These are phyloP conservation scores for Chloropsis hardwickii DNA, from an alignment of 2,113 vertebrate species.

Conservation along the genomic window DNA sequence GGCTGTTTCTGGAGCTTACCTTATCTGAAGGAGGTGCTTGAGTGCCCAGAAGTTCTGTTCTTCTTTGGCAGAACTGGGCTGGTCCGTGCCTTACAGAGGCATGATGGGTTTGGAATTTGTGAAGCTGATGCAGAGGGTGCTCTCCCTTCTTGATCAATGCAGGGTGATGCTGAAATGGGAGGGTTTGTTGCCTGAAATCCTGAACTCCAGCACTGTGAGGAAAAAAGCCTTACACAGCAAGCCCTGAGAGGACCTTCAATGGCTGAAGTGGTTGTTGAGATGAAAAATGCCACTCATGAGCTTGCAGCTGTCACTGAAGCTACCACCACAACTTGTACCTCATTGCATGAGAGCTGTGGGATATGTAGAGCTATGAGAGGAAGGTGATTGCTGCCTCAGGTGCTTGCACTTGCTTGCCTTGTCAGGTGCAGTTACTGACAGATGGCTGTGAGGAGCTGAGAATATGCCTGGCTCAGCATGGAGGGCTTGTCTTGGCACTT, in stretches of 20 bases:
- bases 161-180: not conserved
- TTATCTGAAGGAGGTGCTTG: not conserved
- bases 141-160: not conserved
- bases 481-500: not conserved
- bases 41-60: not conserved
- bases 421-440: not conserved
- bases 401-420: not conserved
- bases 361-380: not conserved
- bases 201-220: not conserved
- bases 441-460: not conserved
- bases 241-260: not conserved
- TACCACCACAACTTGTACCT: not conserved
- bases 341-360: not conserved
- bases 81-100: not conserved
- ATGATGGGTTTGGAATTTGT: not conserved
- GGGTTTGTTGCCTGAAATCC: not conserved
- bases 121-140: not conserved
- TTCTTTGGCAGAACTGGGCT: not conserved
- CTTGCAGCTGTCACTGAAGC: not conserved
- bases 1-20: not conserved
- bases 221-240: not conserved
- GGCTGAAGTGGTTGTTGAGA: not conserved
- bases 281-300: not conserved
- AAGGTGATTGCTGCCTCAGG: not conserved
- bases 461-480: constrained; percentile 21